Percentiles rank a stretch among this genome's conserved stretches.
Conservation (phyloP, 2,797 vertebrate species). For the Gymnothorax reevesii region DNA sequence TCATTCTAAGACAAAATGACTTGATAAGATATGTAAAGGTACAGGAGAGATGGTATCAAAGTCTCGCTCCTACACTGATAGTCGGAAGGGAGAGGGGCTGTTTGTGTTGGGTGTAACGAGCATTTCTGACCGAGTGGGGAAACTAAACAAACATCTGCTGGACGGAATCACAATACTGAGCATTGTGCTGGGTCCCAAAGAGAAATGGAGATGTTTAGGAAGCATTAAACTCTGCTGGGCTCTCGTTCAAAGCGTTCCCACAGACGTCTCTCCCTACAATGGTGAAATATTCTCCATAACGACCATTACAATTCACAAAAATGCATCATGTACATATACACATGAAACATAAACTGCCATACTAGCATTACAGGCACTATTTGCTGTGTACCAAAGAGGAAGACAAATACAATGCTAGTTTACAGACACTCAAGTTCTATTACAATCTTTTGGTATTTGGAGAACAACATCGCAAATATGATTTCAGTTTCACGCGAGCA, state of each 20-base stretch:
- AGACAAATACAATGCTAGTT: not conserved
- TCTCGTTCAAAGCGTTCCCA: constrained; percentile 26
- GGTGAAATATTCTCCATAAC: constrained; percentile 22
- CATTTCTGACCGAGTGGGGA: constrained; percentile 61
- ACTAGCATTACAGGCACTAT: not conserved
- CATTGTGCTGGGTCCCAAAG: constrained; percentile 67
- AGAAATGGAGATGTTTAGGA: constrained; percentile 66
- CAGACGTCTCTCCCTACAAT: constrained; percentile 27
- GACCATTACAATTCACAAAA: not conserved
- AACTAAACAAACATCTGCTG: constrained; percentile 74
- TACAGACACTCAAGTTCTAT: not conserved
- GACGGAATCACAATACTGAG: constrained; percentile 69
- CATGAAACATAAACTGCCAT: not conserved
- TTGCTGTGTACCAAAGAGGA: not conserved
- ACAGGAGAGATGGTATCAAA: constrained; percentile 31
- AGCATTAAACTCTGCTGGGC: constrained; percentile 29
- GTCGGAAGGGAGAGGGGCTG: constrained; percentile 42
- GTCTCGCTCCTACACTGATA: constrained; percentile 21
- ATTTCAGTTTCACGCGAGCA: not conserved
- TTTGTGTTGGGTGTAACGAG: constrained; percentile 71
- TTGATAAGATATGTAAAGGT: not conserved
- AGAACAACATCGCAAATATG: not conserved
- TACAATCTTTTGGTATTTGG: not conserved
- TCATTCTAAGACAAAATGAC: too few relatives aligned
- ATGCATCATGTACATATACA: not conserved